Evolutionary conservation across 2,113 vertebrate species (phyloP), one percentile per base, ranked within the genome.

Genomic region (Gorsachius goisagi): DNA sequence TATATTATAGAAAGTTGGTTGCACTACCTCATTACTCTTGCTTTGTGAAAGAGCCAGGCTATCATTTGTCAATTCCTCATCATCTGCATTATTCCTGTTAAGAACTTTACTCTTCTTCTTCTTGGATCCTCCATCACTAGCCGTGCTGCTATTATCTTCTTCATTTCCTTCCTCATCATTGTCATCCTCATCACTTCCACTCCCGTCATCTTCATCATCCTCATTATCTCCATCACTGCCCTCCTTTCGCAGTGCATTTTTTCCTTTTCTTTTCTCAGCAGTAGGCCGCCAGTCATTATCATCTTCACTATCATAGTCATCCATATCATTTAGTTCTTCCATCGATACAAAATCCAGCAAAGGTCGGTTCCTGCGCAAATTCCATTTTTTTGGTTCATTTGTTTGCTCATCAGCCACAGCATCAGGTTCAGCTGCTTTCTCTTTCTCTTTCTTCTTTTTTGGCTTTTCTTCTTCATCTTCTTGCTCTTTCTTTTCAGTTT

Each of bases 241-340:
- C 44, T 98, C 99, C 93, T 98, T 99, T 21, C 98, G 98, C 53
- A 98, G 79, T 0, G 98, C 95, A 0, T 98, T 95, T 95, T 99
- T 99, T 59, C 98, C 97, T 88, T 99, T 99, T 89, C 97, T 99
- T 97, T 99, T 99, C 26, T 96, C 99, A 13, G 98, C 98, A 14
- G 99, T 97, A 16, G 99, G 99, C 37, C 99, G 98, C 99, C 99
- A 99, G 94, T 99, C 99, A 35, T 99, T 99, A 94, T 99, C 99
- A 53, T 99, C 99, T 93, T 99, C 99, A 18, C 99, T 99, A 60
- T 99, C 99, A 23, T 99, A 99, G 97, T 99, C 99, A 87, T 99
- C 99, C 98, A 99, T 99, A 73, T 99, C 99, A 71, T 99, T 99
- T 79, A 99, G 98, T 32, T 99, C 99, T 97, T 99, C 99, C 99